These are phyloP conservation scores for Edolisoma coerulescens DNA, from an alignment of 2,113 vertebrate genomes.

Conservation along the genomic window DNA sequence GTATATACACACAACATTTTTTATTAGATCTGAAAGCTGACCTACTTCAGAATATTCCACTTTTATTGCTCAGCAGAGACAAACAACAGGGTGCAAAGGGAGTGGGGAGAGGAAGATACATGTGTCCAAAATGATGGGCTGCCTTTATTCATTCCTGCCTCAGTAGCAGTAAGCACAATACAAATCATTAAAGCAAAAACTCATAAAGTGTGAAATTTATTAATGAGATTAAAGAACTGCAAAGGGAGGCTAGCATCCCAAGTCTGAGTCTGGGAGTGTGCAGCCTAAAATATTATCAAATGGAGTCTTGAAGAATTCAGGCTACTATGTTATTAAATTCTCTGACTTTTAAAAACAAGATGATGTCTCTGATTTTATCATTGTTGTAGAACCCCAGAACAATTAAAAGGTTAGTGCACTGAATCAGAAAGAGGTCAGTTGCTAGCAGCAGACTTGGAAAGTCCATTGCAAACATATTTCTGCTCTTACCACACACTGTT, in stretches of 20 bases:
- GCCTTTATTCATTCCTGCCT: background rate
- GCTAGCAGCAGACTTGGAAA: background rate
- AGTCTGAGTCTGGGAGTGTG: background rate
- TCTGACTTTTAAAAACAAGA: background rate
- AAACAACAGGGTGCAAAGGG: background rate
- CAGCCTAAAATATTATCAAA: background rate
- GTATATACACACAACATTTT: background rate
- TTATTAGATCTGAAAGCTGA: background rate
- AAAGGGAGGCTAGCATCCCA: background rate
- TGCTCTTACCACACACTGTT: background rate
- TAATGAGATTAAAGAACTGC: background rate
- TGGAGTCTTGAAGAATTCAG: background rate
- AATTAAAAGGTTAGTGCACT: background rate
- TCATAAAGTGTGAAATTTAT: background rate
- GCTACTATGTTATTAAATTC: background rate
- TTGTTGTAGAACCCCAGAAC: background rate
- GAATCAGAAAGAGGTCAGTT: background rate
- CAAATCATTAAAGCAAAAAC: background rate
- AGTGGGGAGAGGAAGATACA: background rate
- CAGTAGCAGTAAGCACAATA: background rate
- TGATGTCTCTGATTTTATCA: background rate
- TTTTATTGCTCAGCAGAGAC: background rate
- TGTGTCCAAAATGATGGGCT: background rate
- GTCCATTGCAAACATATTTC: background rate
- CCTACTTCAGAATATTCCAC: background rate